These are phyloP conservation scores for Teleogryllus oceanicus DNA, from an alignment of 2,888 invertebrate species.

Conservation along the genomic window DNA sequence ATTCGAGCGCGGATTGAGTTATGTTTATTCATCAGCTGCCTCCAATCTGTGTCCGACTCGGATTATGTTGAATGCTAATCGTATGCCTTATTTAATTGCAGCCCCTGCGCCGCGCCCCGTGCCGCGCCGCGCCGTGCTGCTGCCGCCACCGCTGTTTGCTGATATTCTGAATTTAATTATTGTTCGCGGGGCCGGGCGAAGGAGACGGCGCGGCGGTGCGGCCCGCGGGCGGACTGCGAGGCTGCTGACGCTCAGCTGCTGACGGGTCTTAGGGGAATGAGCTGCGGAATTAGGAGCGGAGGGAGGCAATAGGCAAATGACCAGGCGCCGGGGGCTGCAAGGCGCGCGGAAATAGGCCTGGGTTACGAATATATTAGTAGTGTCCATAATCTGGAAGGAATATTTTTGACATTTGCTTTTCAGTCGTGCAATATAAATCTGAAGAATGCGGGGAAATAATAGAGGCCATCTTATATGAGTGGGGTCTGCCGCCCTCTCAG, in stretches of 20 bases:
- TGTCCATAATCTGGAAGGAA: too few relatives aligned
- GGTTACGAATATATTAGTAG: not conserved
- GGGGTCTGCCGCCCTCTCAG: too few relatives aligned
- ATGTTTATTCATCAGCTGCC: conserved; percentile 33
- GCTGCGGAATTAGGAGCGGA: not conserved
- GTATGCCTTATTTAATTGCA: conserved; percentile 19
- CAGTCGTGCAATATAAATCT: too few relatives aligned
- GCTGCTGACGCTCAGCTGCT: not conserved
- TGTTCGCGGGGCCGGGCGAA: not conserved
- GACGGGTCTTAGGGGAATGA: not conserved
- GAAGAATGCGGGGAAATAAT: too few relatives aligned
- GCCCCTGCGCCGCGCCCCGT: not conserved
- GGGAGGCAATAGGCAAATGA: not conserved
- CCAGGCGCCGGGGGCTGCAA: not conserved
- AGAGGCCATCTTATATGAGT: too few relatives aligned
- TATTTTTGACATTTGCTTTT: too few relatives aligned
- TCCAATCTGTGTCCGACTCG: conserved; percentile 22
- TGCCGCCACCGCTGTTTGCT: not conserved
- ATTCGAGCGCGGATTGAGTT: conserved; percentile 32
- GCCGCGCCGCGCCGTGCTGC: not conserved
- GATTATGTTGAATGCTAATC: conserved; percentile 24
- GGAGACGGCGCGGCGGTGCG: not conserved
- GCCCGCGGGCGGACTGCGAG: not conserved
- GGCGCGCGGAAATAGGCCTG: not conserved
- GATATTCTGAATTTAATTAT: conserved; percentile 18